These are phyloP conservation scores for Philonicus albiceps DNA, from an alignment of 2,888 invertebrate genomes.

Conservation along the genomic window DNA sequence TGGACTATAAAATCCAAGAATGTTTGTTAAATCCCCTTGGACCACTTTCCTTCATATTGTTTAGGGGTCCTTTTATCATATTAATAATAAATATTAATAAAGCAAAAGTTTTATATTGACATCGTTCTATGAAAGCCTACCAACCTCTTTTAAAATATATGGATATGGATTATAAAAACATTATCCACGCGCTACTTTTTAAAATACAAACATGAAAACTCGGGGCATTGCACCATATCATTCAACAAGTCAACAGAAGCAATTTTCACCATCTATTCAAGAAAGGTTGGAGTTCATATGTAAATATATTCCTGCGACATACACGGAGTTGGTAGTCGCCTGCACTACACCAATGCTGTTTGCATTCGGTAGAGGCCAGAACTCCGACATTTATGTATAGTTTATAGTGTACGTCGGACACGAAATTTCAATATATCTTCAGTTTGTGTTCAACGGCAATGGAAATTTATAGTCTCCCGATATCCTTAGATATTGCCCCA, in stretches of 20 bases:
- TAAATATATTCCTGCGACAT: background rate
- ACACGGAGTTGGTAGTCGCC: background rate
- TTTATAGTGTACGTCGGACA: conserved; percentile 9
- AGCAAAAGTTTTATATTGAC: no score
- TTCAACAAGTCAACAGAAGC: background rate
- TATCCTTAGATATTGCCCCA: background rate
- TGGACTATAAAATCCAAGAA: no score
- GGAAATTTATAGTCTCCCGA: background rate
- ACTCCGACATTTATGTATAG: background rate
- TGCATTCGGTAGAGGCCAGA: background rate
- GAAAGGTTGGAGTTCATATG: background rate
- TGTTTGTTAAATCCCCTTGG: no score
- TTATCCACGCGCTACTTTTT: background rate
- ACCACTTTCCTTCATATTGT: no score
- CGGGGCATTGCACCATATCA: background rate
- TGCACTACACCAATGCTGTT: background rate
- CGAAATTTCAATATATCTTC: conserved; percentile 22
- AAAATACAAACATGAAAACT: background rate
- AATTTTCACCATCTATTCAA: background rate
- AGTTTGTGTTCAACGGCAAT: background rate
- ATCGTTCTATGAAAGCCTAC: no score
- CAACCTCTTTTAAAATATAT: no score
- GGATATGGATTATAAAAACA: background rate
- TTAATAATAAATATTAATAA: no score
- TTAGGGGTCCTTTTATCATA: no score